phyloP scores from a whole-genome alignment of 2,888 invertebrate genomes.

The Catocala fraxini region DNA sequence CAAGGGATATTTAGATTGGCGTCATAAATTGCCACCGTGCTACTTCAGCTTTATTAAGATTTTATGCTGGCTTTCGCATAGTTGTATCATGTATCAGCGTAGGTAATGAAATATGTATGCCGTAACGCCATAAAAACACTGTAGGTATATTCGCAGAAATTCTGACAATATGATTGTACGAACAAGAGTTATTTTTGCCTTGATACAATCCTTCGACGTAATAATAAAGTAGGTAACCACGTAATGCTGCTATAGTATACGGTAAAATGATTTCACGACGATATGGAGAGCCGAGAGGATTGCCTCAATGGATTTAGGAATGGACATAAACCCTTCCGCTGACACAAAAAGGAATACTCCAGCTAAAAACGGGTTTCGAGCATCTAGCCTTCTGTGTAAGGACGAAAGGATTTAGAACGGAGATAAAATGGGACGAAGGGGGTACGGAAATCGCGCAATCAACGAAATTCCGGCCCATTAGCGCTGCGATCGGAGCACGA shows the following conservation, averaged over 20 bases:
- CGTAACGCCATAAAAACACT: conserved; percentile 53
- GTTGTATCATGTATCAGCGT: conserved; percentile 51
- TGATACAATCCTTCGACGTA: conserved; percentile 1
- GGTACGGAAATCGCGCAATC: conserved; percentile 64
- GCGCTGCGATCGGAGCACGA: conserved; percentile 28
- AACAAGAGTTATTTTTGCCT: conserved; percentile 18
- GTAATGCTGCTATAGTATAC: neutral
- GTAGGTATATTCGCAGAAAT: conserved; percentile 42
- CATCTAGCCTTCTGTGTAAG: conserved; percentile 33
- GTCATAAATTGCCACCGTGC: conserved; percentile 49
- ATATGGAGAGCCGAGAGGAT: conserved; percentile 24
- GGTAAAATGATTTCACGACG: conserved; percentile 33
- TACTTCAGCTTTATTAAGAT: conserved; percentile 59
- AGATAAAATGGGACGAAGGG: conserved; percentile 50
- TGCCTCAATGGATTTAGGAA: conserved; percentile 34
- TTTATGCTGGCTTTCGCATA: conserved; percentile 57
- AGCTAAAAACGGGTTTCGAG: conserved; percentile 40
- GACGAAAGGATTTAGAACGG: conserved; percentile 50
- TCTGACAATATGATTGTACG: conserved; percentile 20
- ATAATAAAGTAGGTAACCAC: conserved; percentile 20
- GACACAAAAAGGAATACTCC: conserved; percentile 48
- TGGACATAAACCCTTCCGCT: conserved; percentile 40
- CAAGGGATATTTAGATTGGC: conserved; percentile 49
- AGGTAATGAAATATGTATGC: conserved; percentile 66
- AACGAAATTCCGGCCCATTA: conserved; percentile 62